phyloP scores from a whole-genome alignment of 1,140 invertebrate species.

The Megalonaias nervosa region DNA sequence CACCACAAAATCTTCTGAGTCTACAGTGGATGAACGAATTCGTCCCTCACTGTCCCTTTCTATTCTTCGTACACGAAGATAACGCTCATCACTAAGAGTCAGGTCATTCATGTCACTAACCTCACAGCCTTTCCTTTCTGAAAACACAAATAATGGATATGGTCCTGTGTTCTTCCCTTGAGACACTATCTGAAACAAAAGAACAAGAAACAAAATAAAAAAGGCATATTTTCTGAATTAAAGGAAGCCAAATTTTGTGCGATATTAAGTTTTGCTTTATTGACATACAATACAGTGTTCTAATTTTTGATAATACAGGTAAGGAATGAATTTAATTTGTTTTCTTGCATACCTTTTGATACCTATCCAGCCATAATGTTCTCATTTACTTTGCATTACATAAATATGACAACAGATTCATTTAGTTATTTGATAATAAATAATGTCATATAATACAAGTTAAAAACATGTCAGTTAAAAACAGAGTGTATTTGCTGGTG shows the following conservation, averaged over 20 bases:
- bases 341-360: no score
- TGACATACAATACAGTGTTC: no score
- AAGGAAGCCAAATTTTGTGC: no score
- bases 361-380: background rate
- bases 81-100: constrained; percentile 39
- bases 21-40: constrained; percentile 48
- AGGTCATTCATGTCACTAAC: constrained; percentile 26
- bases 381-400: background rate
- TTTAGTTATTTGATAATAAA: no score
- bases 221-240: background rate
- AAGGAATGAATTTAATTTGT: no score
- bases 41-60: constrained; percentile 46
- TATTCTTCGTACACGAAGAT: constrained; percentile 57
- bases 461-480: no score
- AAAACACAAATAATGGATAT: constrained; percentile 87
- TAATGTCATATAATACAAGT: no score
- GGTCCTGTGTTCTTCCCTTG: constrained; percentile 76
- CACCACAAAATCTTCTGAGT: constrained; percentile 68
- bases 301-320: no score
- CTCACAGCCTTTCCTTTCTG: constrained; percentile 79
- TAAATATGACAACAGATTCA: no score
- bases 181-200: constrained; percentile 57
- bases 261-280: no score
- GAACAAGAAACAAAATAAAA: constrained; percentile 1
- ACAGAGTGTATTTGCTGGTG: no score